phyloP scores from a whole-genome alignment of 1,140 invertebrate genomes.

The Eupeodes corollae region DNA sequence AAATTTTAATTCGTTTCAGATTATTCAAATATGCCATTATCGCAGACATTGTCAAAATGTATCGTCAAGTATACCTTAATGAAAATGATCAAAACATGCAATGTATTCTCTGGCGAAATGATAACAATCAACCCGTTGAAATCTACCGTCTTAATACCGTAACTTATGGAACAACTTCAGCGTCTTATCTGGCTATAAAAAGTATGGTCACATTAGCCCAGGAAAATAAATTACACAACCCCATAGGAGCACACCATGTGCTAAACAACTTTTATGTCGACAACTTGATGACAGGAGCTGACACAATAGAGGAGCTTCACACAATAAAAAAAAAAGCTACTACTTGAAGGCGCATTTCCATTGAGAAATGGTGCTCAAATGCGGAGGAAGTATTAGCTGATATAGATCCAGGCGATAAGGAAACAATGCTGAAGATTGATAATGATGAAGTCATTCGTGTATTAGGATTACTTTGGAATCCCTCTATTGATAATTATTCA shows the following conservation, averaged over 20 bases:
- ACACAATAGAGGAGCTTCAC: constrained; percentile 14
- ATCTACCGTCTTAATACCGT: constrained; percentile 29
- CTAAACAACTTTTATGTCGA: constrained; percentile 30
- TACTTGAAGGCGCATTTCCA: constrained; percentile 10
- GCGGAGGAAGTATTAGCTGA: constrained; percentile 8
- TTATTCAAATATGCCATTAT: constrained; percentile 21
- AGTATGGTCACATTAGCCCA: constrained; percentile 21
- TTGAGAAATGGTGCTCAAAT: constrained; percentile 24
- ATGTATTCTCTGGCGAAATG: constrained; percentile 33
- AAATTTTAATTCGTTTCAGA: constrained; percentile 33
- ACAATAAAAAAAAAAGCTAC: constrained; percentile 7
- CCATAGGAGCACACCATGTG: constrained; percentile 13
- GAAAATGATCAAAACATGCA: constrained; percentile 26
- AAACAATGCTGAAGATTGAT: constrained; percentile 2
- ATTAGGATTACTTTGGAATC: constrained; percentile 20
- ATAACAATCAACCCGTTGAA: constrained; percentile 13
- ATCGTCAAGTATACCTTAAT: constrained; percentile 31
- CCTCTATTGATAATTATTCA: constrained; percentile 11
- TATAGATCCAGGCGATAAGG: not conserved
- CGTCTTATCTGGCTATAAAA: constrained; percentile 29
- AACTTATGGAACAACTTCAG: constrained; percentile 34
- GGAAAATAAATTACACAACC: constrained; percentile 4
- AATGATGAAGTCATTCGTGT: constrained; percentile 8
- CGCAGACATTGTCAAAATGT: constrained; percentile 37
- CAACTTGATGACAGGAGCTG: constrained; percentile 25